phyloP scores from a whole-genome alignment of 2,797 vertebrate genomes.

The Holocentrus rufus region DNA sequence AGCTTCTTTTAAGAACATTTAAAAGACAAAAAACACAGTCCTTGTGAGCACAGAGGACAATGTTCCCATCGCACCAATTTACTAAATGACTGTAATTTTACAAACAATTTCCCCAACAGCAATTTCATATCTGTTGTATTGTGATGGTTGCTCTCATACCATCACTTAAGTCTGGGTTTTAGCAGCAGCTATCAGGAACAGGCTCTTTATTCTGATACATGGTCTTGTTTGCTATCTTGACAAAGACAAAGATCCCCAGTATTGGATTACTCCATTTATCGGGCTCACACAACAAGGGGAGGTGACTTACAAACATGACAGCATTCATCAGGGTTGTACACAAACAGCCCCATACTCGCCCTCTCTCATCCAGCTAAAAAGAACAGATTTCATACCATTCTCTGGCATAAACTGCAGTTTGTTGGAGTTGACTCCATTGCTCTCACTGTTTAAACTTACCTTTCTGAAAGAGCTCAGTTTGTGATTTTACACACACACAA shows the following conservation, averaged over 20 bases:
- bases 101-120: slow-evolving; percentile 29
- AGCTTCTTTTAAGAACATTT: slow-evolving; percentile 21
- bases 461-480: too few species aligned
- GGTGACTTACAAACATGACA: neutral
- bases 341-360: too few species aligned
- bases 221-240: neutral
- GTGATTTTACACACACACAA: too few species aligned
- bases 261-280: neutral
- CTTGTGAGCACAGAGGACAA: slow-evolving; percentile 35
- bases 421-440: too few species aligned
- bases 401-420: too few species aligned
- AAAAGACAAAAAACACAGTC: slow-evolving; percentile 24
- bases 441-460: too few species aligned
- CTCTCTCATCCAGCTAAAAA: neutral
- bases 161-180: neutral
- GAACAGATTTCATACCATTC: too few species aligned
- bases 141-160: neutral
- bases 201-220: neutral
- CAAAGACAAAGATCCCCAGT: neutral
- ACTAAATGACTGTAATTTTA: slow-evolving; percentile 26
- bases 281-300: too few species aligned
- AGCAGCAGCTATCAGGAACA: neutral
- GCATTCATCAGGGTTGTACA: neutral
- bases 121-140: slow-evolving; percentile 20
- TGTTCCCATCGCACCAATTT: slow-evolving; percentile 35